Percentiles rank a stretch among this genome's conserved stretches.
phyloP scores from a whole-genome alignment of 2,797 vertebrate species.

The Channa striata region DNA sequence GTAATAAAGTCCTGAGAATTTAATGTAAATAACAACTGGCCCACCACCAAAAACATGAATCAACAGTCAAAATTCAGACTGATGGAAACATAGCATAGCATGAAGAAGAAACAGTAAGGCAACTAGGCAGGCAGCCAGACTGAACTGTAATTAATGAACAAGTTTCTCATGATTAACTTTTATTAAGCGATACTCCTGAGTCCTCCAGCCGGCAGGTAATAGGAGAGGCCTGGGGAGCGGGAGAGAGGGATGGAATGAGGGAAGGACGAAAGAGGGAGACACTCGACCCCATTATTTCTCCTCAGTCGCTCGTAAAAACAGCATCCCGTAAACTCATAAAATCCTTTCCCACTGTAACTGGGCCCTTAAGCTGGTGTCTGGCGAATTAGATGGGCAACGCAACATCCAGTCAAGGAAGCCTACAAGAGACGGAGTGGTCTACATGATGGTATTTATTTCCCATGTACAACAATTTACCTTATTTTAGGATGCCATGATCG shows the following conservation, averaged over 20 bases:
- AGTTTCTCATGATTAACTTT: conserved; percentile 88
- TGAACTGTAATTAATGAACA: conserved; percentile 87
- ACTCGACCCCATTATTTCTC: conserved; percentile 80
- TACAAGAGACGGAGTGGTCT: conserved; percentile 44
- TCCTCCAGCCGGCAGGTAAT: conserved; percentile 83
- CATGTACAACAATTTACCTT: neutral
- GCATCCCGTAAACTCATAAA: conserved; percentile 81
- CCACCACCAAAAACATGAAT: neutral
- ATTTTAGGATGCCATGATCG: neutral
- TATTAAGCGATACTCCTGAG: conserved; percentile 86
- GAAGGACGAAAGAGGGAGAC: conserved; percentile 78
- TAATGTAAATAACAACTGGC: no score
- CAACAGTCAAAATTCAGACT: conserved; percentile 14
- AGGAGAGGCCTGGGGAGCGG: conserved; percentile 74
- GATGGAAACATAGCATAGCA: conserved; percentile 36
- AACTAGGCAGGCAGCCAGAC: conserved; percentile 66
- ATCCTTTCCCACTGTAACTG: conserved; percentile 71
- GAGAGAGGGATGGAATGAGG: conserved; percentile 67
- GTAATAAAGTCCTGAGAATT: no score
- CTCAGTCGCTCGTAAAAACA: conserved; percentile 80
- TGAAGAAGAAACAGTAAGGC: conserved; percentile 37
- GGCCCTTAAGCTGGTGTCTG: conserved; percentile 71
- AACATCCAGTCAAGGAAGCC: conserved; percentile 32
- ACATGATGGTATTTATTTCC: conserved; percentile 14
- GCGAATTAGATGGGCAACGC: conserved; percentile 66